Evolutionary conservation across 1,140 invertebrate genomes (phyloP), one percentile per base, ranked within the genome.

Genomic region (Pteromalus puparum): DNA sequence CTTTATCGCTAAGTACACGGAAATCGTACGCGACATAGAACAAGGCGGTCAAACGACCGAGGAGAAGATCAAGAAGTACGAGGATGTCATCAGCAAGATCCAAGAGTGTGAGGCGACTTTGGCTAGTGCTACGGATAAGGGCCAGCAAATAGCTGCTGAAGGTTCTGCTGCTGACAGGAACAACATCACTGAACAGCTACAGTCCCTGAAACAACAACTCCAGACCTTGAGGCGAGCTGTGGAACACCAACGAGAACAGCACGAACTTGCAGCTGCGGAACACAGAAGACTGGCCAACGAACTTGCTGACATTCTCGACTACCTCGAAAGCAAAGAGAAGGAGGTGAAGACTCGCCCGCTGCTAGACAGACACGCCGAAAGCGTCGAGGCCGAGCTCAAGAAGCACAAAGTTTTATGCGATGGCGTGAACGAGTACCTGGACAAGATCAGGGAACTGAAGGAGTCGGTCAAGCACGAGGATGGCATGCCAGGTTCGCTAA

Each of bases 101-200:
- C 97, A 97, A 92, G 96, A 97, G 89, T 97, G 96, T 90, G 97
- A 99, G 90, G 97, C 97, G n/a, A 93, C 96, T 13, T 91, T 98
- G 12, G 96, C 97, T 1, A 95, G 96, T 28, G 97, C 98, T 0
- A 96, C 95, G 28, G 98, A 99, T 88, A 98, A 98, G 92, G 98
- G 97, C 1, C 97, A 97, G 89, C 97, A 97, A 90, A 98, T 99
- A 34, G 97, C 97, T 12, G 95, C 96, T 1, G 98, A 99, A 92
- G 97, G 97, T 61, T 96, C 97, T 15, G 95, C 96, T 0, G 96
- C 96, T 24, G 97, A 98, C 89, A 95, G 96, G 85, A 98, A 98
- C 89, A 96, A 96, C 87, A 96, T 98, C 3, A 98, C 97, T 12
- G 96, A 98, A 89, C 96, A 98, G 87, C 88, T 98, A 21, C 97